These are phyloP conservation scores for Drosophila prostipennis DNA, from an alignment of 2,888 invertebrate genomes.

Conservation along the genomic window DNA sequence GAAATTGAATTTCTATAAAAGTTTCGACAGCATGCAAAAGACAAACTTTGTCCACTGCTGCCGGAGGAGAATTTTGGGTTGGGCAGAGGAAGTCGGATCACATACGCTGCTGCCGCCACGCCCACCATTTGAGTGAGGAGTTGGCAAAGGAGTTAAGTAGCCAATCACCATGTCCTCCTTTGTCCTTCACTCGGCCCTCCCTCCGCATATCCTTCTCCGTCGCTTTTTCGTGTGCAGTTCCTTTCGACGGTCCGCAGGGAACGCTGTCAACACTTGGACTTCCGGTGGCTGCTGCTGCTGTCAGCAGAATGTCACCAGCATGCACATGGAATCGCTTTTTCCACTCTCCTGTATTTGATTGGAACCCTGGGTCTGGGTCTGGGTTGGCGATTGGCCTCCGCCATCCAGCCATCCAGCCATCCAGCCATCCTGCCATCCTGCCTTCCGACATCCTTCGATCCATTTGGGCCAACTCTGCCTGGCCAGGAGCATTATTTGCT, in stretches of 20 bases:
- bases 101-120: conserved; percentile 22
- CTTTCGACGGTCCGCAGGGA: conserved; percentile 62
- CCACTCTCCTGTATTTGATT: conserved; percentile 53
- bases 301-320: conserved; percentile 75
- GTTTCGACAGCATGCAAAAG: conserved; percentile 78
- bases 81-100: conserved; percentile 22
- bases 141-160: conserved; percentile 79
- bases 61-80: background rate
- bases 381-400: conserved; percentile 40
- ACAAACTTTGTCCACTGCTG: conserved; percentile 62
- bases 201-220: background rate
- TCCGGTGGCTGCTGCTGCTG: conserved; percentile 63
- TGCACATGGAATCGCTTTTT: conserved; percentile 63
- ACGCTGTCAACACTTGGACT: conserved; percentile 79
- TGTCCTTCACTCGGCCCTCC: conserved; percentile 19
- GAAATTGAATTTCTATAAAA: conserved; percentile 79
- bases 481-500: conserved; percentile 69
- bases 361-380: conserved; percentile 42
- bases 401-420: conserved; percentile 15
- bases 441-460: conserved; percentile 2
- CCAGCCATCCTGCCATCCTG: conserved; percentile 6
- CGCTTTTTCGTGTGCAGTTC: conserved; percentile 23
- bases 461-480: conserved; percentile 27
- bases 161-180: conserved; percentile 67
- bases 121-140: conserved; percentile 51